Base-by-base conservation (phyloP, 2,888 invertebrate species). In the Sarcophaga carnaria region DNA sequence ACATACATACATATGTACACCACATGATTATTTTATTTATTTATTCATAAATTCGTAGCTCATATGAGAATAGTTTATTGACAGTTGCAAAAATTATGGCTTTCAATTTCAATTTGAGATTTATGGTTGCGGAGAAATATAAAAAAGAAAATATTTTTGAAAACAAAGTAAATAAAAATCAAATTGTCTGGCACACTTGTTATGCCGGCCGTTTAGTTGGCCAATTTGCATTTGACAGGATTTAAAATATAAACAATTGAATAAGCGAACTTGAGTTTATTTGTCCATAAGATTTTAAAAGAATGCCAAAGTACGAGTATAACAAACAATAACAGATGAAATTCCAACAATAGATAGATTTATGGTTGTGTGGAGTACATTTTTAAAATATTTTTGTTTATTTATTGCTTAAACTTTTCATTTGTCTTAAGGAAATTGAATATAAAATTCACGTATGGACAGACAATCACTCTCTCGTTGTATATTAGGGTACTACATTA, bases 61-160 rank as follows among this genome's bases (percentile, higher is more conserved):
- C 37, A 10, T 8, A 37, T 2, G 37, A 2, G 10, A 79, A 79
- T 79, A 54, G 71, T 71, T 79, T 79, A 79, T 79, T 79, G 79
- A 79, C 79, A 79, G 79, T 71, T 79, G 79, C 70, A 79, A 63
- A 79, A 79, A 79, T 79, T 79, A 79, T 79, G 71, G 79, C 79
- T 79, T 79, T 79, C 79, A 79, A 71, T 71, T 79, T 79, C 64
- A 70, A 79, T 79, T 79, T 37, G 49, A 79, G 71, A 79, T 79
- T 79, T 79, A 79, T 79, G 71, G 79, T 71, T 62, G 69, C 49
- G 10, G 11, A 67, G 11, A 67, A 12, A 17, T 17, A 66, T 2
- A 37, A 66, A 37, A 45, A 45, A 11, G 54, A 76, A 66, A 37
- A 76, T 78, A 59, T 17, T n/a, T 37, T 37, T 37, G 37, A 37